Base-by-base conservation (phyloP, 2,113 vertebrate genomes). In the Aphyosemion australe region DNA sequence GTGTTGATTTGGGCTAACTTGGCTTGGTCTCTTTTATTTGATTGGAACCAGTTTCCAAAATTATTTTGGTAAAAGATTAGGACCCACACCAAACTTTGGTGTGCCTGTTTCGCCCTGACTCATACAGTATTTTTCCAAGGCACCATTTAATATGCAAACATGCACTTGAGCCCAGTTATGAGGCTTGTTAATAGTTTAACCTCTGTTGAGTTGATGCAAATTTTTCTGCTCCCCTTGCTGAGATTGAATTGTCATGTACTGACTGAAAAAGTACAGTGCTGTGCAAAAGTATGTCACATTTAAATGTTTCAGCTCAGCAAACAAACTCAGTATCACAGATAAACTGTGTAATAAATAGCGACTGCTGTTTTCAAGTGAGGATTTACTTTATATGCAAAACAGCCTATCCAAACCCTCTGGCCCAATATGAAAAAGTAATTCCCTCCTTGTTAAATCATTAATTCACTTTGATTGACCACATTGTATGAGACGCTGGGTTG, bases 1-100 rank as follows among this genome's bases (percentile, higher is more conserved):
- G 63, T 65, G 49, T 71, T 70, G 84, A 84, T 84, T 59, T 41
- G 49, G 78, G 84, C 80, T 56, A 47, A 68, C 55, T 80, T 82
- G 80, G 76, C 78, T 78, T 69, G 34, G 34, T 57, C 75, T 51
- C 52, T 80, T 80, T 80, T 0, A 26, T 50, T 75, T 60, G 45
- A 76, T 80, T 77, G 72, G 65, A 39, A 63, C 66, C 48, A 39
- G 37, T 79, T 72, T 76, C 32, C 55, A 46, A 55, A 34, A 65
- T 68, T 47, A 69, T 31, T 71, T 66, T 53, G 65, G 53, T 75
- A 52, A 76, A 72, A 57, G 61, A 68, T 72, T 60, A 18, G 53
- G 76, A 69, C 76, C 48, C 48, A 55, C 7, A 5, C 62, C 65
- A 52, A 34, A 39, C 61, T 79, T 80, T 59, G 20, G n/a, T 65